These are phyloP conservation scores for Aspiorhynchus laticeps DNA, from an alignment of 2,113 vertebrate species.

Conservation along the genomic window DNA sequence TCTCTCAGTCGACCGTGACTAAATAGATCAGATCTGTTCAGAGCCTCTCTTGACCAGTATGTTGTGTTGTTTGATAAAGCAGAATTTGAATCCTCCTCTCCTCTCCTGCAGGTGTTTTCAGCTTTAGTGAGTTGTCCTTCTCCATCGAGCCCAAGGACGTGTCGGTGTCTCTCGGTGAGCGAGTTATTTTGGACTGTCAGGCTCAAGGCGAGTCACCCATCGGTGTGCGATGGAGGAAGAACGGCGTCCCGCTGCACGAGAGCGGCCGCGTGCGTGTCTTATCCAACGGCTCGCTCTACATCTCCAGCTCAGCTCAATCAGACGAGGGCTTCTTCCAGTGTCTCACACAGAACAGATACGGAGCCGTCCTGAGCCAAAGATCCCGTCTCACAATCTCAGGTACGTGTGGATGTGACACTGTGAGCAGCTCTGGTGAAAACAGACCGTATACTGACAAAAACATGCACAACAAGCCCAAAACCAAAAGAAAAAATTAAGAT, in stretches of 20 bases:
- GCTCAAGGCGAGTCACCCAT: slow-evolving; percentile 88
- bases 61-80: not conserved
- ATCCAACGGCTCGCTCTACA: slow-evolving; percentile 88
- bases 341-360: slow-evolving; percentile 90
- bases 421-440: too few species aligned
- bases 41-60: not conserved
- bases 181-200: slow-evolving; percentile 87
- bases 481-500: too few species aligned
- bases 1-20: not conserved
- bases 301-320: slow-evolving; percentile 80
- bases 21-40: not conserved
- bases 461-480: too few species aligned
- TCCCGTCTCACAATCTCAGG: slow-evolving; percentile 89
- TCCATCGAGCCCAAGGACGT: slow-evolving; percentile 88
- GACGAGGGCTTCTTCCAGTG: slow-evolving; percentile 96
- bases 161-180: slow-evolving; percentile 79
- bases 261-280: slow-evolving; percentile 81
- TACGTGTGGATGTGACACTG: slow-evolving; percentile 75
- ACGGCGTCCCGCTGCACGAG: slow-evolving; percentile 83
- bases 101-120: slow-evolving; percentile 77
- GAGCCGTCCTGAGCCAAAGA: slow-evolving; percentile 95
- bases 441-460: too few species aligned
- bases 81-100: slow-evolving; percentile 13
- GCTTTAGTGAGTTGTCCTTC: slow-evolving; percentile 92
- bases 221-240: slow-evolving; percentile 89